Base-by-base conservation (phyloP, 2,797 vertebrate genomes). In the Neoniphon sammara region DNA sequence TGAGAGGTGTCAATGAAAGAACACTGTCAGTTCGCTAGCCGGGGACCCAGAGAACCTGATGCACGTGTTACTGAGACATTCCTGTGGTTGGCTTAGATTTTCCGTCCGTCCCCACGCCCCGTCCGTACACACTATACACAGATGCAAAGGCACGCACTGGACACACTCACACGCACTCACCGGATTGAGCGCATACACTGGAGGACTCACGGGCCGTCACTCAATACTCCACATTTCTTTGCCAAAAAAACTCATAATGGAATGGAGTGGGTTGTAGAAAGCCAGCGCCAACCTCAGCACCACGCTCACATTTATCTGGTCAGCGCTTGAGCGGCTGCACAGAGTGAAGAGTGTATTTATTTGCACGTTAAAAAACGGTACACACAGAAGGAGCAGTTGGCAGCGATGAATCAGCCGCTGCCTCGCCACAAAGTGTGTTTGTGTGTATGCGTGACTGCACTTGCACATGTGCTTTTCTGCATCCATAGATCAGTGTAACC, bases 1-100 rank as follows among this genome's bases (percentile, higher is more conserved):
- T 69, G 78, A 72, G 85, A 83, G 82, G 80, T 87, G 86, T 91
- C 87, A 85, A 83, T 89, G 87, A 90, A 91, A 89, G 84, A 90
- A 88, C 83, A 75, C 83, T 90, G 89, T 90, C 89, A 80, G 85
- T 70, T 72, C 59, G 66, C 83, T 75, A 5, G 25, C 58, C 44
- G 20, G 14, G 67, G 63, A 64, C 77, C 4, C 10, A 73, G 69
- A 66, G 82, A 88, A 85, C 85, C 85, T 80, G 80, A 83, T 82
- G 87, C 88, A 91, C 77, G 75, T 87, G 87, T 87, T 88, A 14
- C 87, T 70, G 86, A 92, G 85, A 91, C 90, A 92, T 92, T 92
- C 88, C 91, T 92, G 90, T 70, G 90, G 91, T 84, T 52, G 6
- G 54, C 71, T 84, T 84, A 84, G 81, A 89, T 85, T 91, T 91